These are phyloP conservation scores for Ceraclea dissimilis DNA, from an alignment of 2,888 invertebrate genomes.

Conservation along the genomic window DNA sequence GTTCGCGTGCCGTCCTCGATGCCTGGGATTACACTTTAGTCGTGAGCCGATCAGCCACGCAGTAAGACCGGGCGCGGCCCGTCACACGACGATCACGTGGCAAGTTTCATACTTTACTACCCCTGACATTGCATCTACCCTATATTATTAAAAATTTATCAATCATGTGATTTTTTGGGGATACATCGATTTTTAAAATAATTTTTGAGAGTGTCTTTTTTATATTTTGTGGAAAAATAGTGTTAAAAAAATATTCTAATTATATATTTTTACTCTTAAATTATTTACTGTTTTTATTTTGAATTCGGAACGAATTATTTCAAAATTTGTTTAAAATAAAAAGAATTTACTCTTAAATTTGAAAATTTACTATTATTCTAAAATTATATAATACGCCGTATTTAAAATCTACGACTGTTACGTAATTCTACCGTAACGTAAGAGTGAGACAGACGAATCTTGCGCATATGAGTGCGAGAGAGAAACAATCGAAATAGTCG, in stretches of 20 bases:
- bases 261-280: too few relatives aligned
- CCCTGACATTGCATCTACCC: background rate
- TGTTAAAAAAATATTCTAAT: too few relatives aligned
- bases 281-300: too few relatives aligned
- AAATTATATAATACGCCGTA: background rate
- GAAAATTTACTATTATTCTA: too few relatives aligned
- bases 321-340: background rate
- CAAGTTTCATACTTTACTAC: conserved; percentile 3
- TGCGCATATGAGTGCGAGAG: conserved; percentile 7
- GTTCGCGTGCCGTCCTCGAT: conserved; percentile 24
- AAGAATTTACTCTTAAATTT: background rate
- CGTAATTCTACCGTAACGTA: conserved; percentile 15
- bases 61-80: conserved; percentile 30
- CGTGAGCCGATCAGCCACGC: conserved; percentile 41
- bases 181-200: background rate
- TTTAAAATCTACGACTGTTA: background rate
- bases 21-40: conserved; percentile 33
- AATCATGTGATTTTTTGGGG: background rate
- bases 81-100: conserved; percentile 14
- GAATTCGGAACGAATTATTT: too few relatives aligned
- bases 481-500: conserved; percentile 7
- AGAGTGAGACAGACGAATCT: conserved; percentile 6
- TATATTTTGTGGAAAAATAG: too few relatives aligned
- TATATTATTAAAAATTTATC: background rate
- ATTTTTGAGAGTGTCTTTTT: too few relatives aligned